These are phyloP conservation scores for Danionella dracula DNA, from an alignment of 2,797 vertebrate genomes.

Conservation along the genomic window DNA sequence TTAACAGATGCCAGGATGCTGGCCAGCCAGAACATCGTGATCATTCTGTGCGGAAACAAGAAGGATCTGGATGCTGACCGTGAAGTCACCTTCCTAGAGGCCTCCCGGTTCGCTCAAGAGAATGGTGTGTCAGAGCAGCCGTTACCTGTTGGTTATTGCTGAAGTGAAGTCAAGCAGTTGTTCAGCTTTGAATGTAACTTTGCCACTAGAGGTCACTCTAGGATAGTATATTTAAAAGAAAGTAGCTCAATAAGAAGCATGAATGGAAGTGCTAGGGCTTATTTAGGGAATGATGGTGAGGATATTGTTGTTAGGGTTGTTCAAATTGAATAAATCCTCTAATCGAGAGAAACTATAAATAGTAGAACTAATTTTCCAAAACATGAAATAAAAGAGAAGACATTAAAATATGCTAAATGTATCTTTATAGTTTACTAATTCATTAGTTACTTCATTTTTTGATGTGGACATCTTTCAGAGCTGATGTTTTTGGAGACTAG, in stretches of 20 bases:
- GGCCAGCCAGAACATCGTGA: conserved; percentile 91
- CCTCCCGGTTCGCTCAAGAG: conserved; percentile 89
- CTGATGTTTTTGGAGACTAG: conserved; percentile 94
- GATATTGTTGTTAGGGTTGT: too few species aligned
- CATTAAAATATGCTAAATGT: too few species aligned
- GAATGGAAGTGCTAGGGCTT: too few species aligned
- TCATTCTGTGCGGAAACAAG: conserved; percentile 92
- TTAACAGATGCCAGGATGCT: conserved; percentile 87
- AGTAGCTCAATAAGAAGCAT: too few species aligned
- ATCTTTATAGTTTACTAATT: too few species aligned
- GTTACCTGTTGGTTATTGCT: background rate
- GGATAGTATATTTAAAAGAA: background rate
- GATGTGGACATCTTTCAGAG: too few species aligned
- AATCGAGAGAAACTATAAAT: too few species aligned
- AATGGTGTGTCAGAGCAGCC: conserved; percentile 66
- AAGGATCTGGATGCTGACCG: conserved; percentile 88
- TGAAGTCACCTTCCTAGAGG: conserved; percentile 91
- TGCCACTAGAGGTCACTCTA: conserved; percentile 39
- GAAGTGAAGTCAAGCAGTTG: background rate
- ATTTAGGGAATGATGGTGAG: too few species aligned
- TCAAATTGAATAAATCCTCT: too few species aligned
- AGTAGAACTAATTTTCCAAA: too few species aligned
- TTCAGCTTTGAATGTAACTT: background rate
- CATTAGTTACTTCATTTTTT: too few species aligned
- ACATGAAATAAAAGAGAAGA: too few species aligned